Base-by-base conservation (phyloP, 2,113 vertebrate species). In the Cricetomys ansorgei region DNA sequence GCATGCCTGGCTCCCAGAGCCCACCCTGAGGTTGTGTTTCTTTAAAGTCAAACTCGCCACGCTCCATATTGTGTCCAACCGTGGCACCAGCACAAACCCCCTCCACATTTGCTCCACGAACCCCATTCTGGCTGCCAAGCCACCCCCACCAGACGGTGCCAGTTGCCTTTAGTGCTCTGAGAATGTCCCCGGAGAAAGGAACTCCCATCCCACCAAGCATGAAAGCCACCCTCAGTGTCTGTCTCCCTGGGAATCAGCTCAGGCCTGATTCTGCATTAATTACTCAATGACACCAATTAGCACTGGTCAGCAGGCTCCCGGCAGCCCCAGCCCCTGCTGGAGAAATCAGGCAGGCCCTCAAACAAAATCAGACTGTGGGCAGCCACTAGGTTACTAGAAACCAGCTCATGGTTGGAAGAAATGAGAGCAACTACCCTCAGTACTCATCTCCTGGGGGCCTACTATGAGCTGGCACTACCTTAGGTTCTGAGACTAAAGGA, bases 221-320 rank as follows among this genome's bases (percentile, higher is more conserved):
- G 86, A 94, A 95, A 97, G 48, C 48, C 53, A 48, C 9, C 93
- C 84, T 97, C 80, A 75, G 55, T 92, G 83, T 86, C 72, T 94
- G 83, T 97, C 48, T 93, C 94, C 95, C 70, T 95, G 93, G 94
- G 94, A 93, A 90, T 34, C 75, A 43, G 23, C 88, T 92, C 12
- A 88, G 96, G 96, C 84, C 53, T 91, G 93, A 96, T 90, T 98
- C 93, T 94, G 95, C 93, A 93, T 97, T 97, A 94, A 97, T 95
- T 94, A 96, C 96, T 96, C 96, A 97, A 50, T 91, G 97, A 95
- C 96, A 94, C 96, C 94, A 97, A 97, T 97, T 95, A 95, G 95
- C 83, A 62, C 95, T 91, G 85, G 93, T 95, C 95, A 50, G 89
- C 81, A 34, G 94, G 95, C 96, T 96, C 95, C 90, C 73, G 95